phyloP scores from a whole-genome alignment of 1,140 invertebrate species.

The Cherax destructor region DNA sequence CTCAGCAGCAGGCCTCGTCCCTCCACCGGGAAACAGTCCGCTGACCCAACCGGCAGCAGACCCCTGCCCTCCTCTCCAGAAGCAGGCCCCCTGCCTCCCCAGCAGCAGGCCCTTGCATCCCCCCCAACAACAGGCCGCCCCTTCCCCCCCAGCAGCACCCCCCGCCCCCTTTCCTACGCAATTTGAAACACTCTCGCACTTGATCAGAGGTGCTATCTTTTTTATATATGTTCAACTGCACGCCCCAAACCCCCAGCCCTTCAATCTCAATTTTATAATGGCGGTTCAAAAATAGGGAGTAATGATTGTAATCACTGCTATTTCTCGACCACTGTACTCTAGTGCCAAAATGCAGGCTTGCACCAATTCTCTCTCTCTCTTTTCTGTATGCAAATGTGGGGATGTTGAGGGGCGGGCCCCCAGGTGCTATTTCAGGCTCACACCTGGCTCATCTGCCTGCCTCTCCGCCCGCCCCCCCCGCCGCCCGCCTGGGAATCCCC shows the following conservation, averaged over 20 bases:
- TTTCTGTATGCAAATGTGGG: background rate
- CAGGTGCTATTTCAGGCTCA: background rate
- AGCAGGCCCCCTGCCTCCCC: background rate
- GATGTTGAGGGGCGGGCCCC: background rate
- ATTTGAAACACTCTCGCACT: constrained; percentile 1
- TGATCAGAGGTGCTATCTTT: constrained; percentile 4
- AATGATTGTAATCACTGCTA: constrained; percentile 52
- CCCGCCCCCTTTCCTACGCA: background rate
- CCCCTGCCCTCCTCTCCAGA: background rate
- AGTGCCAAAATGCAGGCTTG: background rate
- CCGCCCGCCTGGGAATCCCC: too few relatives aligned
- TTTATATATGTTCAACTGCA: constrained; percentile 9
- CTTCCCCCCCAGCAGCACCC: background rate
- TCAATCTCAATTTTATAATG: constrained; percentile 50
- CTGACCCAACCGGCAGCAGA: too few relatives aligned
- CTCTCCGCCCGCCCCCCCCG: too few relatives aligned
- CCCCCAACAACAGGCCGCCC: too few relatives aligned
- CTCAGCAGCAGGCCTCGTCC: background rate
- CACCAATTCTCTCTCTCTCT: background rate
- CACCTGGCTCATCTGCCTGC: background rate
- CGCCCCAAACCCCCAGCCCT: background rate
- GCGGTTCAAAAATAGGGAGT: constrained; percentile 41
- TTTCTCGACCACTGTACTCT: background rate
- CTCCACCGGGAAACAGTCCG: background rate
- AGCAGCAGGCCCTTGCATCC: background rate